A percentile compares a stretch with the other conserved stretches of the same genome.
phyloP scores from a whole-genome alignment of 1,140 invertebrate genomes.

The Euschistus heros region DNA sequence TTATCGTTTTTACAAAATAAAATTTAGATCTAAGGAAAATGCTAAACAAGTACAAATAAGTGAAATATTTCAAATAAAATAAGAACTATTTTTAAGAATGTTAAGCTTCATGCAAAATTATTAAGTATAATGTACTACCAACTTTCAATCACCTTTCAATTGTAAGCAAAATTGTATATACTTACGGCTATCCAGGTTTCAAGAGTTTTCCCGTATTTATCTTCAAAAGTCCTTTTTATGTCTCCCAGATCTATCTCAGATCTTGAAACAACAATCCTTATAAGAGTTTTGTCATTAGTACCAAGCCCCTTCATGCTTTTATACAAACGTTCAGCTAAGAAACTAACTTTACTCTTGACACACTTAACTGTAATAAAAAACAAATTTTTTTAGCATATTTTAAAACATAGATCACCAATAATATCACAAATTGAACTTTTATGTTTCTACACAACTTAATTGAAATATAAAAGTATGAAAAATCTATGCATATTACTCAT shows the following conservation, averaged over 20 bases:
- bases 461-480: no score
- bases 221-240: constrained; percentile 79
- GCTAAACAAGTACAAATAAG: not conserved
- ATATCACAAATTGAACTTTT: no score
- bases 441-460: no score
- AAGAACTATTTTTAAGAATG: not conserved
- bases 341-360: constrained; percentile 81
- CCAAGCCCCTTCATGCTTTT: constrained; percentile 81
- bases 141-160: not conserved
- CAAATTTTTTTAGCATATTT: not conserved
- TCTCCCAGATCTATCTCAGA: constrained; percentile 86
- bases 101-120: not conserved
- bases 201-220: constrained; percentile 72
- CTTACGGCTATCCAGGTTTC: constrained; percentile 63
- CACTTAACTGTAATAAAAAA: constrained; percentile 58
- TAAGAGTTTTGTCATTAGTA: constrained; percentile 80
- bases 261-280: constrained; percentile 79
- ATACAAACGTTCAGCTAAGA: constrained; percentile 84
- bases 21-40: no score
- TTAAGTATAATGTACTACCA: not conserved
- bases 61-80: not conserved
- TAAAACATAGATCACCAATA: no score
- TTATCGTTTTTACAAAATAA: no score
- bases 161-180: constrained; percentile 29
- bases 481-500: no score